A percentile compares a stretch with the other conserved stretches of the same genome.
phyloP scores from a whole-genome alignment of 2,797 vertebrate genomes.

The Sciurus carolinensis region DNA sequence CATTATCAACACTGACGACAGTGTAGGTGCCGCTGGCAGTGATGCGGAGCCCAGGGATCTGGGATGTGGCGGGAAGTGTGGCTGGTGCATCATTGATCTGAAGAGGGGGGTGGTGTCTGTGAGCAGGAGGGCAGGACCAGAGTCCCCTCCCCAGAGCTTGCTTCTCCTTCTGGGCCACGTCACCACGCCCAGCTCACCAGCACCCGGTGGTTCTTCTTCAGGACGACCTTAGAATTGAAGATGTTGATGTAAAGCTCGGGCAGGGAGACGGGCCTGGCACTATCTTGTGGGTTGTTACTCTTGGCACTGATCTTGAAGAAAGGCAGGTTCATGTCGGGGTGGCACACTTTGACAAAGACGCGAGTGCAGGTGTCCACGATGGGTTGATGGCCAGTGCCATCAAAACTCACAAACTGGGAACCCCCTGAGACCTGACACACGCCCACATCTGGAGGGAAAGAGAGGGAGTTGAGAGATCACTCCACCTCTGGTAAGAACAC shows the following conservation, averaged over 20 bases:
- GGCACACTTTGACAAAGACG: constrained; percentile 91
- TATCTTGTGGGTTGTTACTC: constrained; percentile 87
- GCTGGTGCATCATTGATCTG: constrained; percentile 91
- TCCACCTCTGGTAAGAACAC: background rate
- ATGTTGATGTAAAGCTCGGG: constrained; percentile 88
- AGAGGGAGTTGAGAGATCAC: background rate
- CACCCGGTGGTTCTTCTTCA: constrained; percentile 90
- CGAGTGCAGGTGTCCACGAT: constrained; percentile 92
- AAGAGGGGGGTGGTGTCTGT: background rate
- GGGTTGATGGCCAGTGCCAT: constrained; percentile 90
- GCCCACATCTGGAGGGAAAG: constrained; percentile 88
- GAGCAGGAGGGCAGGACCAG: background rate
- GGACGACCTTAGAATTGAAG: constrained; percentile 86
- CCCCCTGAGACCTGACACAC: constrained; percentile 91
- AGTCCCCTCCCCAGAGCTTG: background rate
- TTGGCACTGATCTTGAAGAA: constrained; percentile 92
- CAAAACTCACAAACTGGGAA: constrained; percentile 93
- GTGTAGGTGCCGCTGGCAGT: constrained; percentile 89
- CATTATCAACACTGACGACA: constrained; percentile 90
- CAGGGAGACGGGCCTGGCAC: constrained; percentile 89
- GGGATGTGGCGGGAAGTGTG: constrained; percentile 86
- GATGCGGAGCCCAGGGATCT: constrained; percentile 86
- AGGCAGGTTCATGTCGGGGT: constrained; percentile 87
- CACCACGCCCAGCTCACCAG: constrained; percentile 87
- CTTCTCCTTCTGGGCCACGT: background rate